phyloP scores from a whole-genome alignment of 2,113 vertebrate species.

The Dicrurus megarhynchus region DNA sequence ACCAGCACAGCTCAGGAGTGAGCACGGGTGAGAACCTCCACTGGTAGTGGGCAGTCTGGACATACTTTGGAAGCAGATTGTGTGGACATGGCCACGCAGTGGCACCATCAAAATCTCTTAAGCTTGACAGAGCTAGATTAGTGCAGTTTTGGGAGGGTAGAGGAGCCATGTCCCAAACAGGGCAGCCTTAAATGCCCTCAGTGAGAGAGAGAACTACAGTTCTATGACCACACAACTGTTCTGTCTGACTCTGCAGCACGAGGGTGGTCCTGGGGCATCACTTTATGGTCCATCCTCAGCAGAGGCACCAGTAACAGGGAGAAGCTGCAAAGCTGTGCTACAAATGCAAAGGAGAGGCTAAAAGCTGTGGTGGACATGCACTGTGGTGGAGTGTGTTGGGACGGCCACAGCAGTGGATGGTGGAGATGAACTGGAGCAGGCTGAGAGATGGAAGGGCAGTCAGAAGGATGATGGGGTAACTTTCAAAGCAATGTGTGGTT shows the following conservation, averaged over 20 bases:
- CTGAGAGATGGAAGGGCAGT: not conserved
- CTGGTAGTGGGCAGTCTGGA: not conserved
- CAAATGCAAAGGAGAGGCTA: not conserved
- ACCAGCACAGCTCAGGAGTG: not conserved
- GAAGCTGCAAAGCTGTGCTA: not conserved
- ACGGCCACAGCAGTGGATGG: not conserved
- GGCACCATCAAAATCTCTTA: not conserved
- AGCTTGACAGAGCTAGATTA: not conserved
- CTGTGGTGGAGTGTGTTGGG: not conserved
- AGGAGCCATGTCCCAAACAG: not conserved
- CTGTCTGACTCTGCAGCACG: not conserved
- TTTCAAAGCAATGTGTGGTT: not conserved
- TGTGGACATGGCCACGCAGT: not conserved
- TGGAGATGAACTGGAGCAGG: not conserved
- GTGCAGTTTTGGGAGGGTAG: not conserved
- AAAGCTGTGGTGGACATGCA: not conserved
- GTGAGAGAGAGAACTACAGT: not conserved
- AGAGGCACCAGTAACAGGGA: not conserved
- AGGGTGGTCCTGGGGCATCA: not conserved
- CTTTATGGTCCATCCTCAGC: not conserved
- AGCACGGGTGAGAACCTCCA: not conserved
- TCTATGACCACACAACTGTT: not conserved
- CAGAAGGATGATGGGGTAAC: not conserved
- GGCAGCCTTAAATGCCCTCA: not conserved
- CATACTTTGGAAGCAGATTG: not conserved